Evolutionary conservation across 2,113 vertebrate species (phyloP).

Genomic region (Oncorhynchus mykiss): DNA sequence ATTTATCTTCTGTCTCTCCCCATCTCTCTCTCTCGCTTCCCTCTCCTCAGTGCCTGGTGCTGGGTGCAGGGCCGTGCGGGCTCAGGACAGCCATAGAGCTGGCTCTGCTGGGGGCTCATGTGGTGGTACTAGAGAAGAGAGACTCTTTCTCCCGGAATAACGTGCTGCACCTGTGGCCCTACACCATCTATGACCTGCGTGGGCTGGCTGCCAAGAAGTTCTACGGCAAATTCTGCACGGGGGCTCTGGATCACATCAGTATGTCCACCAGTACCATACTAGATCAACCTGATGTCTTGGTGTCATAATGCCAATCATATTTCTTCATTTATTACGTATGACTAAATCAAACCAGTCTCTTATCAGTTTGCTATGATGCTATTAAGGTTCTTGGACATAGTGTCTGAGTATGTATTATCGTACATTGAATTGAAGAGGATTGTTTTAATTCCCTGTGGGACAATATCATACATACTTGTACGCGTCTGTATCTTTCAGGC

Average conservation of each 20-base stretch:
- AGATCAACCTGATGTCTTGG: no score
- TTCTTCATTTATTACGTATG: no score
- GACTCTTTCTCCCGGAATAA: slow-evolving; percentile 91
- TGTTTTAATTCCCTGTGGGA: background rate
- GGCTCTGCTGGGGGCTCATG: slow-evolving; percentile 84
- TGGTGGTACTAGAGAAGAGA: slow-evolving; percentile 89
- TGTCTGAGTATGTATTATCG: background rate
- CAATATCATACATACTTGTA: slow-evolving; percentile 7
- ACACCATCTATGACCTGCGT: slow-evolving; percentile 88
- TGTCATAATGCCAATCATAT: no score
- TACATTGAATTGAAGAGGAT: background rate
- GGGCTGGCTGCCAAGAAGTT: slow-evolving; percentile 91
- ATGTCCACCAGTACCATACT: slow-evolving; percentile 56
- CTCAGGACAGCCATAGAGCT: slow-evolving; percentile 87
- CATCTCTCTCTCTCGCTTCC: background rate
- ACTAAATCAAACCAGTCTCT: no score
- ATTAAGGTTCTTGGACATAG: background rate
- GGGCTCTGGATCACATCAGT: slow-evolving; percentile 93
- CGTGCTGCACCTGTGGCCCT: slow-evolving; percentile 95
- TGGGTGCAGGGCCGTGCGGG: slow-evolving; percentile 92
- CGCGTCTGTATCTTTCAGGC: slow-evolving; percentile 67
- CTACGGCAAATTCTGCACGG: slow-evolving; percentile 89
- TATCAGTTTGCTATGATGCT: no score
- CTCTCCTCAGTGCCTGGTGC: slow-evolving; percentile 83
- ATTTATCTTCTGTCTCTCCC: no score